Percentiles rank a stretch among this genome's conserved stretches.
Evolutionary conservation across 2,113 vertebrate genomes (phyloP).

Genomic region (Cephalopholis sonnerati): DNA sequence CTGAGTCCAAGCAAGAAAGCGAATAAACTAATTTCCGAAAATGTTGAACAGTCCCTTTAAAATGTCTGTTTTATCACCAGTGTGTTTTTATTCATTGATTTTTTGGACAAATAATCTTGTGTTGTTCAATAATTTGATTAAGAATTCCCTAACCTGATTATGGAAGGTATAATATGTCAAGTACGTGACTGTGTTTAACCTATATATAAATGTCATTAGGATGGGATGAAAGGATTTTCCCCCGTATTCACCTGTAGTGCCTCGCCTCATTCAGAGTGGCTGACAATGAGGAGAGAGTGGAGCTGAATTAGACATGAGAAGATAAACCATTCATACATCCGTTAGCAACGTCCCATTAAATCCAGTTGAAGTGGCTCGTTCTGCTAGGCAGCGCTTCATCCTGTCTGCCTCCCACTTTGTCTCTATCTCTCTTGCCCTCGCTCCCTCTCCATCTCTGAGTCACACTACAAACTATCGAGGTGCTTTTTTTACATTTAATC

Average conservation of each 20-base stretch:
- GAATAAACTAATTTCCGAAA: not conserved
- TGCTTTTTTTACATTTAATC: slow-evolving; percentile 31
- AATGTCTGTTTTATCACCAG: not conserved
- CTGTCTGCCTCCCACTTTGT: slow-evolving; percentile 40
- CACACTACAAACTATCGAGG: slow-evolving; percentile 34
- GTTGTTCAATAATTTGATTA: not conserved
- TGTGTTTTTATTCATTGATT: not conserved
- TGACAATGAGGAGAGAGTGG: slow-evolving; percentile 35
- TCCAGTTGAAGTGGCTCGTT: slow-evolving; percentile 53
- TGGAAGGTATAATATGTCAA: not conserved
- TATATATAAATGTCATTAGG: slow-evolving; percentile 10
- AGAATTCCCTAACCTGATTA: not conserved
- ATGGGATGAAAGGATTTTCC: not conserved
- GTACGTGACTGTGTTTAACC: not conserved
- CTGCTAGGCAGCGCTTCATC: slow-evolving; percentile 32
- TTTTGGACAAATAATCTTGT: not conserved
- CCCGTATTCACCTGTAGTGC: slow-evolving; percentile 9
- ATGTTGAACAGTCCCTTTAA: not conserved
- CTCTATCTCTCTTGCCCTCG: not conserved
- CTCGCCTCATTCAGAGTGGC: slow-evolving; percentile 30
- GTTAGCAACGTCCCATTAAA: slow-evolving; percentile 56
- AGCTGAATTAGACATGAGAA: slow-evolving; percentile 50
- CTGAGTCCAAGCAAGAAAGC: not conserved
- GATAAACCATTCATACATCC: slow-evolving; percentile 63
- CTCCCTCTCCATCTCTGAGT: slow-evolving; percentile 19